Evolutionary conservation across 92 coral and sea anemone genomes (phyloP).

Genomic region (Parazoanthus swiftii): DNA sequence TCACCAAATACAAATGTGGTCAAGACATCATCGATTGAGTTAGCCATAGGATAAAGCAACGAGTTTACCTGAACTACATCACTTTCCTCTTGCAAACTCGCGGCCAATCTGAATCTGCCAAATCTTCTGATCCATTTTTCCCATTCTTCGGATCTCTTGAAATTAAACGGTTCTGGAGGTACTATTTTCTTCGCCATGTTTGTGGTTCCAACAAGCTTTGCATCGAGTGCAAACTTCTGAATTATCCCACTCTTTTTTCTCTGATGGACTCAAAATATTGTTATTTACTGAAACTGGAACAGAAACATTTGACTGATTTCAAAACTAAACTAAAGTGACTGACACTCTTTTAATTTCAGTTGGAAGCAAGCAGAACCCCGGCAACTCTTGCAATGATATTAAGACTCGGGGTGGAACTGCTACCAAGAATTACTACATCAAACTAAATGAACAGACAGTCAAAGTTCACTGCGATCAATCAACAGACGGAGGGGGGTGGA

Average conservation of each 20-base stretch:
- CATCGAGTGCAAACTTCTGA: no score
- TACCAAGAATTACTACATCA: no score
- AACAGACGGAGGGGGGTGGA: no score
- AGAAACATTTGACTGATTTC: no score
- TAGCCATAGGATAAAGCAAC: conserved; percentile 37
- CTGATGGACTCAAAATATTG: neutral
- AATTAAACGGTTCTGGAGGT: conserved; percentile 18
- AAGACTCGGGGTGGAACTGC: no score
- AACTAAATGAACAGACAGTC: no score
- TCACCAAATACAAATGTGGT: neutral
- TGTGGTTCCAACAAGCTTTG: neutral
- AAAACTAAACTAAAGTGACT: no score
- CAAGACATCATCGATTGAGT: conserved; percentile 30
- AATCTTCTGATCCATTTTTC: conserved; percentile 33
- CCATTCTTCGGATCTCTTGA: conserved; percentile 33
- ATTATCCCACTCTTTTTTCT: conserved; percentile 1
- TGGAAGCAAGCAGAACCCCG: no score
- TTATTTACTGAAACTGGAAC: no score
- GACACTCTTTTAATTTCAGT: no score
- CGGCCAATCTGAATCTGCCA: conserved; percentile 38
- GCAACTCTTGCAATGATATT: no score
- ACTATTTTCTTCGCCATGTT: conserved; percentile 37
- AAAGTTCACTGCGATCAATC: no score
- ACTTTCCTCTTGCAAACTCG: conserved; percentile 15
- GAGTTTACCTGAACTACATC: conserved; percentile 40